These are phyloP conservation scores for Druon quercuslanigerum DNA, from an alignment of 1,140 invertebrate genomes.

Conservation along the genomic window DNA sequence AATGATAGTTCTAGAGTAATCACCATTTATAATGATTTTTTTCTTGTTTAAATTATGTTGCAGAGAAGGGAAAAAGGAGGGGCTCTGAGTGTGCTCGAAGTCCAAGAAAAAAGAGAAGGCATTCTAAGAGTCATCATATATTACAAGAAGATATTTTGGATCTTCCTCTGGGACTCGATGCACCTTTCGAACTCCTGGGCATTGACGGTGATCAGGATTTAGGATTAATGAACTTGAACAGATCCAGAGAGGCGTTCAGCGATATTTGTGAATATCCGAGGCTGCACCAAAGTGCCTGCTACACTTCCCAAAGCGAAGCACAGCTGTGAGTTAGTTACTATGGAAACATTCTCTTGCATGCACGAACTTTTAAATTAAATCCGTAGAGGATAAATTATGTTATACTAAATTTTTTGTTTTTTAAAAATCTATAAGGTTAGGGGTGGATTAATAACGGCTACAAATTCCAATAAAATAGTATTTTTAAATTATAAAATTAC, in stretches of 20 bases:
- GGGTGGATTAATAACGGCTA: too few relatives aligned
- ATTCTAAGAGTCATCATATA: conserved; percentile 63
- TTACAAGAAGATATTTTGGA: conserved; percentile 54
- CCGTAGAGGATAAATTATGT: not conserved
- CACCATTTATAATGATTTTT: too few relatives aligned
- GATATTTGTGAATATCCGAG: conserved; percentile 65
- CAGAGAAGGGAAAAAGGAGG: conserved; percentile 64
- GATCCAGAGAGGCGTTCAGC: conserved; percentile 60
- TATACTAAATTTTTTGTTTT: not conserved
- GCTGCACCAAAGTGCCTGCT: conserved; percentile 71
- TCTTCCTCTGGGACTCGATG: conserved; percentile 60
- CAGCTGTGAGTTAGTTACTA: conserved; percentile 66
- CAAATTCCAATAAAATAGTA: too few relatives aligned
- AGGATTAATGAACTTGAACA: conserved; percentile 68
- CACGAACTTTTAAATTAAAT: not conserved
- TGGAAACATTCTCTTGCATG: conserved; percentile 1
- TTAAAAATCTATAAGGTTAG: too few relatives aligned
- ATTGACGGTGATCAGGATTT: conserved; percentile 68
- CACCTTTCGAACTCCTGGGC: conserved; percentile 64
- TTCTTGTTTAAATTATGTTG: conserved; percentile 30
- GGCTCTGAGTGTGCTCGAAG: conserved; percentile 65
- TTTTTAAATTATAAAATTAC: too few relatives aligned
- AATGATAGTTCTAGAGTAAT: too few relatives aligned
- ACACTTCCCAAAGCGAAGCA: conserved; percentile 68
- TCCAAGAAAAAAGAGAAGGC: conserved; percentile 62